Evolutionary conservation across 30 jellyfish, hydroid and myxozoan genomes (phyloP).

Genomic region (Mastigias papua): DNA sequence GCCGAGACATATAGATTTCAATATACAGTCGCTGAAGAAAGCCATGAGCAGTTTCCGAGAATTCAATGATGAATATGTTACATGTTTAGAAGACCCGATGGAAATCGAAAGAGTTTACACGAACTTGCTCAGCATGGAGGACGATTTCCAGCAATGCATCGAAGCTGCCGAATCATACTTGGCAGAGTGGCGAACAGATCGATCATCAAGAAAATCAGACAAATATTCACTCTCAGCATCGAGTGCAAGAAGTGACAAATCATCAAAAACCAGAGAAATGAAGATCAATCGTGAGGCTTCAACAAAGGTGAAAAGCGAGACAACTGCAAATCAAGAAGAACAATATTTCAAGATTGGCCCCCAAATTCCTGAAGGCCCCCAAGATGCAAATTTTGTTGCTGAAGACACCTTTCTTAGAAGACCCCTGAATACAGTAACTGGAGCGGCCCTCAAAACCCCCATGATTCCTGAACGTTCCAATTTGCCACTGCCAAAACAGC

Average conservation of each 20-base stretch:
- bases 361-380: too few species aligned
- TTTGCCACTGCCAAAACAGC: too few species aligned
- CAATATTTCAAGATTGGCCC: too few species aligned
- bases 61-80: conserved; percentile 33
- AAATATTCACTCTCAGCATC: background rate
- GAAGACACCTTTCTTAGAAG: too few species aligned
- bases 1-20: conserved; percentile 19
- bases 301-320: conserved; percentile 9
- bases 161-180: conserved; percentile 28
- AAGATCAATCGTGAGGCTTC: conserved; percentile 9
- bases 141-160: conserved; percentile 29
- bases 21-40: conserved; percentile 50
- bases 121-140: conserved; percentile 36
- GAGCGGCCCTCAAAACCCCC: too few species aligned
- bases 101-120: conserved; percentile 31
- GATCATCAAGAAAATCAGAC: conserved; percentile 39
- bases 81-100: conserved; percentile 24
- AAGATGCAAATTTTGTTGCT: too few species aligned
- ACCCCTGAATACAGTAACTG: too few species aligned
- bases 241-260: background rate
- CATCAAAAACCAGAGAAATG: conserved; percentile 33
- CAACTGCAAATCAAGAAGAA: background rate
- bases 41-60: conserved; percentile 52
- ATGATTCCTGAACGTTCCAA: conserved; percentile 10
- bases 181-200: conserved; percentile 33